These are phyloP conservation scores for Poecile atricapillus DNA, from an alignment of 2,113 vertebrate species.

Conservation along the genomic window DNA sequence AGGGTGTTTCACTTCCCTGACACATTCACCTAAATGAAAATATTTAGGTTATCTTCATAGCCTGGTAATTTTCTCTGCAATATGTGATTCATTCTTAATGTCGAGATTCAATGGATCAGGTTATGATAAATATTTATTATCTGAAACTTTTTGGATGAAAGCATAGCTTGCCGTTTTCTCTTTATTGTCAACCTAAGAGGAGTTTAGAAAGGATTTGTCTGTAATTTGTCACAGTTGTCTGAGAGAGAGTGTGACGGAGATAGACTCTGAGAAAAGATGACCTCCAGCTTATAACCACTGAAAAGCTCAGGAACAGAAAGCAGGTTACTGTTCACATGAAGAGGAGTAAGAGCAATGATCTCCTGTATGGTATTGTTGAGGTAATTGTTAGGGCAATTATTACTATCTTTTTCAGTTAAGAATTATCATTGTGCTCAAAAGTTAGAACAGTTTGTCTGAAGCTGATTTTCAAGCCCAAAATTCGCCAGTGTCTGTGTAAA, in stretches of 20 bases:
- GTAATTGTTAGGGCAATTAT: background rate
- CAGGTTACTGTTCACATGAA: background rate
- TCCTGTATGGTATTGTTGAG: background rate
- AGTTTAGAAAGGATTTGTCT: background rate
- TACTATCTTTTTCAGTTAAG: background rate
- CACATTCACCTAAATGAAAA: background rate
- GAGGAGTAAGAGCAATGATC: background rate
- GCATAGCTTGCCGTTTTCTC: background rate
- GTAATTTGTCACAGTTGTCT: background rate
- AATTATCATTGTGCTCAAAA: background rate
- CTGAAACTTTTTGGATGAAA: background rate
- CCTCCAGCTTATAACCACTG: background rate
- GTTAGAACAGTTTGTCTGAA: background rate
- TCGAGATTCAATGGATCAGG: background rate
- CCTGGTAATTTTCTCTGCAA: background rate
- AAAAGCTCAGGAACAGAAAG: background rate
- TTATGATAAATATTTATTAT: rapidly evolving
- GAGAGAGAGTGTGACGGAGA: background rate
- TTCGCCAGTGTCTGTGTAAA: rapidly evolving
- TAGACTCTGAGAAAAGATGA: background rate
- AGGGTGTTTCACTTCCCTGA: background rate
- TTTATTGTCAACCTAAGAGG: background rate
- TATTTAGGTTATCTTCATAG: background rate
- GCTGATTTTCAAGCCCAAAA: background rate
- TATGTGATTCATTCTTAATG: background rate